Conservation (phyloP, 2,797 vertebrate genomes). For the Crenichthys baileyi region DNA sequence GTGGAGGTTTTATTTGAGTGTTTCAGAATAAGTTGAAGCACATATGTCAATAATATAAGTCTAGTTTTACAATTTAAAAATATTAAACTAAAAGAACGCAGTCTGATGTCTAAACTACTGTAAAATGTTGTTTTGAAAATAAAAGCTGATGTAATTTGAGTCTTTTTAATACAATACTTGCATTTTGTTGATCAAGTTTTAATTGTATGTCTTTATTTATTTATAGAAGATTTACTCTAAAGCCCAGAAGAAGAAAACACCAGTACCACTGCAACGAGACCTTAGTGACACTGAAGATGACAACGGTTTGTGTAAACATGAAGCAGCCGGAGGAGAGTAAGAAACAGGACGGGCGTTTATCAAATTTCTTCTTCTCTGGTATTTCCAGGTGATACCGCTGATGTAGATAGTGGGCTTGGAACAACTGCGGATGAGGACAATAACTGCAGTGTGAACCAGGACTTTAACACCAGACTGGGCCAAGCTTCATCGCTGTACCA, state of each 20-base stretch:
- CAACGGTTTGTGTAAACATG: conserved; percentile 12
- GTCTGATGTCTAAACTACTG: background rate
- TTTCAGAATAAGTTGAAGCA: background rate
- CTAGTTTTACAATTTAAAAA: background rate
- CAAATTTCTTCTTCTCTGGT: background rate
- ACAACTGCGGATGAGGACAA: conserved; percentile 17
- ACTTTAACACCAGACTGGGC: conserved; percentile 35
- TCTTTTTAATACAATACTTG: background rate
- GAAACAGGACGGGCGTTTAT: background rate
- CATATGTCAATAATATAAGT: background rate
- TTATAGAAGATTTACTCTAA: conserved; percentile 40
- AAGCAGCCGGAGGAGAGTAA: background rate
- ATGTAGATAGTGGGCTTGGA: background rate
- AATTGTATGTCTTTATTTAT: background rate
- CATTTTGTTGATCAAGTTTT: background rate
- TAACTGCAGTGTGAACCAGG: background rate
- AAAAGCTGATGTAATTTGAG: background rate
- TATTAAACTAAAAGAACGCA: background rate
- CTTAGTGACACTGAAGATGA: conserved; percentile 10
- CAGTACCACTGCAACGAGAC: background rate
- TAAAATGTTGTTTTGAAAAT: background rate
- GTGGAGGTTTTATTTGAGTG: too few species aligned
- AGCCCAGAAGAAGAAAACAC: conserved; percentile 38
- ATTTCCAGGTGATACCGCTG: background rate
- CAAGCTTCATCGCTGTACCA: conserved; percentile 30